Evolutionary conservation across 1,140 invertebrate species (phyloP), one percentile per base, ranked within the genome.

Genomic region (Zaprionus africanus): DNA sequence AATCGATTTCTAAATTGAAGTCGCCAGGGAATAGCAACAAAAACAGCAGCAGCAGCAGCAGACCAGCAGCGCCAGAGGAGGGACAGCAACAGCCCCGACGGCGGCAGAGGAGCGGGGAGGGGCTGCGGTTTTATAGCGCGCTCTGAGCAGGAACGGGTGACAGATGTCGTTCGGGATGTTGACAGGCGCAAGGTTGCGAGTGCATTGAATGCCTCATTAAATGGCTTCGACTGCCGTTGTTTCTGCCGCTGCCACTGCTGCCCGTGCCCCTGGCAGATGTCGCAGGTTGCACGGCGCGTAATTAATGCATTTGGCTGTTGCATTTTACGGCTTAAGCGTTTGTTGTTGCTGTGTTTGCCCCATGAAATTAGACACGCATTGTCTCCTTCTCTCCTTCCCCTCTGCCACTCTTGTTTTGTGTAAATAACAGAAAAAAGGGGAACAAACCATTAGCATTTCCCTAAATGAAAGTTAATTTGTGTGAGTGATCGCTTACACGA

Each of bases 201-300:
- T 90, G 86, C 79, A 85, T 82, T 90, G 86, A 85, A 90, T 90
- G 86, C 82, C 86, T 90, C 85, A 91, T 88, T 91, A 88, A 91
- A 82, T 72, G 71, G 68, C 68, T 58, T 56, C 54, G 59, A 54
- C 53, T 70, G 67, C 41, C n/a, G 6, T 49, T 17, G 57, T 49
- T 31, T 31, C 28, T 28, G 7, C 28, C 28, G 28, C 28, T 31
- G 41, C 41, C 41, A 1, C n/a, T 17, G 41, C n/a, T n/a, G 38
- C 38, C 38, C 13, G 13, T n/a, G 41, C 41, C 41, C n/a, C 53
- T 57, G 80, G 79, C 83, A 86, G 80, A 86, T 87, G 83, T 83
- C 76, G 83, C 84, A 87, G 78, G 80, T 87, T 74, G 61, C 15
- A 90, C 81, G 81, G 67, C 53, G 86, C 79, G 84, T 90, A 90